Percentiles rank a stretch among this genome's conserved stretches.
Conservation (phyloP, 2,797 vertebrate genomes). For the Mus minutoides region DNA sequence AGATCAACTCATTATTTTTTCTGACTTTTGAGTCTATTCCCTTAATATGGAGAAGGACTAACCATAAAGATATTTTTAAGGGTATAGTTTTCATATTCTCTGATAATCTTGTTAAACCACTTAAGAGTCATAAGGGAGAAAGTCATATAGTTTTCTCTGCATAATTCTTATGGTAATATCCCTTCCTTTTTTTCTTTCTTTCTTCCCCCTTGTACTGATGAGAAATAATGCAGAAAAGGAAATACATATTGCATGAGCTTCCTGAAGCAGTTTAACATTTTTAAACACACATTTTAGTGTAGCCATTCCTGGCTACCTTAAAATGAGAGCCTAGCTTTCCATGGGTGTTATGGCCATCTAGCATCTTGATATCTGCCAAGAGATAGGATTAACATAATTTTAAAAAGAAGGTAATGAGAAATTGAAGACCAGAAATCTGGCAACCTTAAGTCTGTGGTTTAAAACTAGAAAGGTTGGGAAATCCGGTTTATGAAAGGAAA, state of each 20-base stretch:
- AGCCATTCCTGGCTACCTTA: slow-evolving; percentile 60
- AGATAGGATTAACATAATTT: slow-evolving; percentile 49
- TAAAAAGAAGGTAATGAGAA: slow-evolving; percentile 34
- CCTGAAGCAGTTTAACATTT: slow-evolving; percentile 49
- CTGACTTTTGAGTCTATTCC: not conserved
- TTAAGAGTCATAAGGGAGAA: slow-evolving; percentile 47
- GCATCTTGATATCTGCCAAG: slow-evolving; percentile 30
- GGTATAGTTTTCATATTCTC: not conserved
- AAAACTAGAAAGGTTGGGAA: slow-evolving; percentile 23
- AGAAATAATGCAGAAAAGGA: slow-evolving; percentile 62
- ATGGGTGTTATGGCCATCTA: slow-evolving; percentile 41
- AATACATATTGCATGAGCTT: slow-evolving; percentile 67
- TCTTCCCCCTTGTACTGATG: not conserved
- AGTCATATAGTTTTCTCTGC: slow-evolving; percentile 41
- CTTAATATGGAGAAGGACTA: slow-evolving; percentile 15
- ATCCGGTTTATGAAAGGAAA: not conserved
- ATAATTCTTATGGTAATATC: slow-evolving; percentile 70
- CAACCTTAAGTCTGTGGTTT: slow-evolving; percentile 33
- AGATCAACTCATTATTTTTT: not conserved
- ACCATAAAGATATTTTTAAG: slow-evolving; percentile 24
- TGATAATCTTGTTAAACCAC: slow-evolving; percentile 48
- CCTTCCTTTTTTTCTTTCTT: not conserved
- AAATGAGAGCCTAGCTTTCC: slow-evolving; percentile 62
- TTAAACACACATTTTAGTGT: slow-evolving; percentile 48
- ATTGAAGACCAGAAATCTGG: slow-evolving; percentile 44